Evolutionary conservation across 2,113 vertebrate species (phyloP).

Genomic region (Crocuta crocuta): DNA sequence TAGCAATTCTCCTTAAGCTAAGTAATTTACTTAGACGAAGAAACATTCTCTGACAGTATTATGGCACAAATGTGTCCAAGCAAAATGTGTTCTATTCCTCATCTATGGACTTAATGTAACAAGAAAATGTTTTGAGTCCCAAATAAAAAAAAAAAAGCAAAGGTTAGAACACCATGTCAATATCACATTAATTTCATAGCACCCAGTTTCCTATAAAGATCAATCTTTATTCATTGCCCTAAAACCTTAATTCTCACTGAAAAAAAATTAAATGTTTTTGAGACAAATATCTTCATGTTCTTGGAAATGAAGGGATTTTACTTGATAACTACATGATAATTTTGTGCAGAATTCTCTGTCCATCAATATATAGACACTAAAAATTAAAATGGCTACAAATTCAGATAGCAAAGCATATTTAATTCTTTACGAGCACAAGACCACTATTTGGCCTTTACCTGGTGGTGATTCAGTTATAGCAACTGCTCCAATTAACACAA

Average conservation of each 20-base stretch:
- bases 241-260: not conserved
- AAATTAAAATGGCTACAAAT: not conserved
- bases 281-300: not conserved
- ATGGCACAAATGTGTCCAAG: not conserved
- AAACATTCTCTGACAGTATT: not conserved
- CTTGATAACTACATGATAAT: not conserved
- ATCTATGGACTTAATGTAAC: not conserved
- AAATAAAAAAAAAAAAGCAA: not conserved
- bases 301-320: not conserved
- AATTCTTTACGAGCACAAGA: not conserved
- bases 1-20: not conserved
- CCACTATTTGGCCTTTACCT: not conserved
- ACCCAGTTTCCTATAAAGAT: not conserved
- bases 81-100: not conserved
- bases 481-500: slow-evolving; percentile 4
- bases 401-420: not conserved
- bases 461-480: not conserved
- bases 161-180: not conserved
- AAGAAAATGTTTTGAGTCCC: not conserved
- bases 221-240: not conserved
- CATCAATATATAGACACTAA: not conserved
- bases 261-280: not conserved
- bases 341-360: not conserved
- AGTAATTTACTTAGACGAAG: not conserved
- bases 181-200: not conserved